phyloP scores from a whole-genome alignment of 23 tunicate species.

The Botrylloides violaceus region DNA sequence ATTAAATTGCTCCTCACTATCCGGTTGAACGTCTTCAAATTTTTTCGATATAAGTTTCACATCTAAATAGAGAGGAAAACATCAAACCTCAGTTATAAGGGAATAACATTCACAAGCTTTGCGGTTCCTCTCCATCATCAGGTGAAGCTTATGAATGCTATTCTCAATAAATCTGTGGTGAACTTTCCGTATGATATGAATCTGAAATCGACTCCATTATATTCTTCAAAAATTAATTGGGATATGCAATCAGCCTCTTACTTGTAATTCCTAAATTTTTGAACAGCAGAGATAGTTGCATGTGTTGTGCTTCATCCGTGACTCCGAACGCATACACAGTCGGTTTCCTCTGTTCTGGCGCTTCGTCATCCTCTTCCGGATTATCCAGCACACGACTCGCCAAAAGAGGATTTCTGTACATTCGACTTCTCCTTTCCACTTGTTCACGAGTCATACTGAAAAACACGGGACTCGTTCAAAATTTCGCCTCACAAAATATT shows the following conservation, averaged over 20 bases:
- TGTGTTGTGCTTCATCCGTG: conserved; percentile 37
- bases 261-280: conserved; percentile 48
- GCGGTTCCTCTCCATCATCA: too few relatives aligned
- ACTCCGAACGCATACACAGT: conserved; percentile 82
- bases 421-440: conserved; percentile 39
- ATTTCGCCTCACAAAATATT: too few relatives aligned
- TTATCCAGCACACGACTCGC: background rate
- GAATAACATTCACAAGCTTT: too few relatives aligned
- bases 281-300: conserved; percentile 32
- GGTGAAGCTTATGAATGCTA: too few relatives aligned
- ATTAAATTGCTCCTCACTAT: conserved; percentile 36
- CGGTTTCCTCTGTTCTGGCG: conserved; percentile 25
- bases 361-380: conserved; percentile 20
- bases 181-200: too few relatives aligned
- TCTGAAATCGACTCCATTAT: too few relatives aligned
- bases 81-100: too few relatives aligned
- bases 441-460: conserved; percentile 43
- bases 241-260: conserved; percentile 8
- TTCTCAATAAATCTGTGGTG: too few relatives aligned
- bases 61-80: too few relatives aligned
- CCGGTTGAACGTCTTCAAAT: conserved; percentile 37
- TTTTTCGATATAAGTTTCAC: conserved; percentile 47
- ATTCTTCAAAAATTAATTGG: background rate
- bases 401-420: conserved; percentile 43
- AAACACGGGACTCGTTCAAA: too few relatives aligned